Percentiles rank a stretch among this genome's conserved stretches.
phyloP scores from a whole-genome alignment of 2,113 vertebrate species.

The Alces alces region DNA sequence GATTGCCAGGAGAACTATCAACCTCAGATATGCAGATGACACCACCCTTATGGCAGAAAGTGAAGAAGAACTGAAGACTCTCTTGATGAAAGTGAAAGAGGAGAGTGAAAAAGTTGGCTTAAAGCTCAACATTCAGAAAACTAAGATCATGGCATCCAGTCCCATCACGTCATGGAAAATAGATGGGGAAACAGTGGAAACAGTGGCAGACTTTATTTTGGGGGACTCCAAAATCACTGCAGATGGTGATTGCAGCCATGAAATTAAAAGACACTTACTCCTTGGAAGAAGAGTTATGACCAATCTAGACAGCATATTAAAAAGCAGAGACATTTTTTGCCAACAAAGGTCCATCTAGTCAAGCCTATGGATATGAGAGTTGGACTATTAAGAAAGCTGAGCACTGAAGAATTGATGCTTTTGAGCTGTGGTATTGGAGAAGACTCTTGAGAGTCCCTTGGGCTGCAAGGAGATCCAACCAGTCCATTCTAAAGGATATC shows the following conservation, averaged over 20 bases:
- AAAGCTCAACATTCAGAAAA: neutral
- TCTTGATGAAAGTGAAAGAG: neutral
- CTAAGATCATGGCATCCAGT: neutral
- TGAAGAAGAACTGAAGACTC: neutral
- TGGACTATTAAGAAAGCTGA: neutral
- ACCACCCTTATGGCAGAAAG: neutral
- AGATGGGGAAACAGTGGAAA: neutral
- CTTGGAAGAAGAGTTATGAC: neutral
- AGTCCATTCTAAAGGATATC: neutral
- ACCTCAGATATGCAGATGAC: neutral
- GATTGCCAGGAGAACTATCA: neutral
- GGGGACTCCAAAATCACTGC: neutral
- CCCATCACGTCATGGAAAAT: neutral
- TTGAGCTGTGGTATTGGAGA: neutral
- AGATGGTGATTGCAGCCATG: neutral
- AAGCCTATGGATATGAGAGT: neutral
- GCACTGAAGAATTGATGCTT: fast-evolving
- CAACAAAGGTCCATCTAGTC: neutral
- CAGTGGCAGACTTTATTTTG: neutral
- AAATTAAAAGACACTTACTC: neutral
- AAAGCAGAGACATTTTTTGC: neutral
- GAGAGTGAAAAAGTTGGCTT: neutral
- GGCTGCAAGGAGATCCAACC: neutral
- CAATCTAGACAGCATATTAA: neutral
- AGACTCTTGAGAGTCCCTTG: neutral